Base-by-base conservation (phyloP, 2,113 vertebrate species). In the Ictalurus furcatus region DNA sequence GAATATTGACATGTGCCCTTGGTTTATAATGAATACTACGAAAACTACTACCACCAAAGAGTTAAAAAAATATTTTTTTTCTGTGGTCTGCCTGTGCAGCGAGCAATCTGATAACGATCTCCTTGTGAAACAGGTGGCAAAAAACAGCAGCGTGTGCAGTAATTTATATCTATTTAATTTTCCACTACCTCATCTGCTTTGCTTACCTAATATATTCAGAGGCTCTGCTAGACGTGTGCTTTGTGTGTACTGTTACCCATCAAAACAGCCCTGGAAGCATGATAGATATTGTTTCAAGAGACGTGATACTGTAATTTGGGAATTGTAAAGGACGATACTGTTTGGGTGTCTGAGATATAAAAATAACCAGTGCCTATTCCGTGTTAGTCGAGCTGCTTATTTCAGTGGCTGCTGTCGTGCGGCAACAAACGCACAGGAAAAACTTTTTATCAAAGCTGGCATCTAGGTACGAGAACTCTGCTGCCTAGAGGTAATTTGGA, bases 151-250 rank as follows among this genome's bases (percentile, higher is more conserved):
- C 48, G 34, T 65, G 65, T 87, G 65, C 40, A 48, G 58, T 76
- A 76, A 58, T 83, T 82, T 83, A 59, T 73, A 63, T 86, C 76
- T 48, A 28, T 90, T 61, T 83, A 52, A 87, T 87, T 90, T 87
- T 90, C 85, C 85, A 84, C 56, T 76, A 76, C 67, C 69, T 61
- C 79, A 84, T 87, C 86, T 65, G 71, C 79, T 84, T 52, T 65
- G 69, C 71, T 83, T 84, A 61, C 67, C 13, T 58, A 56, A 44
- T 17, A 14, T 67, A 80, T 79, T 67, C 63, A 79, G 21, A 54
- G 25, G 69, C 78, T 17, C 28, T 52, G 56, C 48, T 78, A 71
- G 21, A 44, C 4, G 25, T n/a, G 17, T 52, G 65, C 40, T 74
- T 82, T 54, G 84, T 82, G 40, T 74, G 58, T 82, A 52, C 79